Conservation (phyloP, 2,797 vertebrate genomes). For the Yasuhikotakia modesta region DNA sequence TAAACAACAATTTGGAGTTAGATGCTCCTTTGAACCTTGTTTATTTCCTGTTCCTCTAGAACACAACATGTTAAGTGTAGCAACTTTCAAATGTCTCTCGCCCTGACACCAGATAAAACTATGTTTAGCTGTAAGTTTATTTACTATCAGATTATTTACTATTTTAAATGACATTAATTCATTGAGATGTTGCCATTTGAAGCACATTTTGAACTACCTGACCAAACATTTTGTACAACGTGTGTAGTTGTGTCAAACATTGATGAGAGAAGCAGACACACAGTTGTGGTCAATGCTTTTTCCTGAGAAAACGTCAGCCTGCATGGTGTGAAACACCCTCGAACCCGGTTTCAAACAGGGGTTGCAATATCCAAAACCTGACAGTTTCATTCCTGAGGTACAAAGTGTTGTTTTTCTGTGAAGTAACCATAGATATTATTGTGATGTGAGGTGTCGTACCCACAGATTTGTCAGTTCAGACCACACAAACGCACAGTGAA, state of each 20-base stretch:
- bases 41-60: background rate
- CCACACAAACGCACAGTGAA: constrained; percentile 52
- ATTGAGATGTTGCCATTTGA: too few species aligned
- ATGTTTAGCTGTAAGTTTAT: background rate
- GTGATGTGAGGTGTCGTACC: background rate
- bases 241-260: background rate
- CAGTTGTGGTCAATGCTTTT: background rate
- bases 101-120: background rate
- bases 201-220: too few species aligned
- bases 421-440: background rate
- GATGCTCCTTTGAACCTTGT: background rate
- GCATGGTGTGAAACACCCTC: constrained; percentile 8
- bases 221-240: background rate
- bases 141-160: too few species aligned
- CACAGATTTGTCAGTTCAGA: constrained; percentile 55
- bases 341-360: background rate
- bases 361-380: constrained; percentile 59
- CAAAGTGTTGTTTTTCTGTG: background rate
- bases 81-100: background rate
- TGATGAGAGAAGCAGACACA: background rate
- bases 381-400: constrained; percentile 28
- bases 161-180: too few species aligned
- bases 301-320: background rate
- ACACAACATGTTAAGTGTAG: background rate
- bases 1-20: background rate